A percentile compares a stretch with the other conserved stretches of the same genome.
phyloP scores from a whole-genome alignment of 2,113 vertebrate species.

The Psettodes erumei region DNA sequence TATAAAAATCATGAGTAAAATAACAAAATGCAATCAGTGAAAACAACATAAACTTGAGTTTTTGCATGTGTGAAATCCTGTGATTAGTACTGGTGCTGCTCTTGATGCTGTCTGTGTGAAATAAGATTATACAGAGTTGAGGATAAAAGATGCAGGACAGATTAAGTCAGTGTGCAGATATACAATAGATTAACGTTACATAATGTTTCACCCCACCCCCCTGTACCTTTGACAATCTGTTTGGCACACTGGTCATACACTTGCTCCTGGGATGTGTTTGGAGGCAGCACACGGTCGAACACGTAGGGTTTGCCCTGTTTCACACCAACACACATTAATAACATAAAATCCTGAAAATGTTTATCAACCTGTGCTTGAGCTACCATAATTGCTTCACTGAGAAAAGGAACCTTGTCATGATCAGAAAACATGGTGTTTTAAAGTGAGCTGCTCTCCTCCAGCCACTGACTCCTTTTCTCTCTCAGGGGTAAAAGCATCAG shows the following conservation, averaged over 20 bases:
- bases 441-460: background rate
- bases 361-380: too few species aligned
- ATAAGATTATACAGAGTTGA: background rate
- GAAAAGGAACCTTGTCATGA: too few species aligned
- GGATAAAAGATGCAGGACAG: background rate
- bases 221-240: conserved; percentile 94
- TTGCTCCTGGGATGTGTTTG: conserved; percentile 91
- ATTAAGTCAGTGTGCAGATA: background rate
- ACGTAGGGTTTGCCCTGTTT: conserved; percentile 91
- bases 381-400: too few species aligned
- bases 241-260: conserved; percentile 94
- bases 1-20: too few species aligned
- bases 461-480: background rate
- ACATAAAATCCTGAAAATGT: background rate
- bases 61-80: too few species aligned
- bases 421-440: too few species aligned
- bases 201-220: background rate
- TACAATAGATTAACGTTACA: background rate
- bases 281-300: conserved; percentile 91
- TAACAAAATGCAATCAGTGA: too few species aligned
- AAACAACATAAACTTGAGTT: too few species aligned
- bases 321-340: conserved; percentile 40
- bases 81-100: too few species aligned
- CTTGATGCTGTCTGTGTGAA: too few species aligned
- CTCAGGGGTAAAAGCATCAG: conserved; percentile 18